Base-by-base conservation (phyloP, 2,888 invertebrate species). In the Shargacucullia verbasci region DNA sequence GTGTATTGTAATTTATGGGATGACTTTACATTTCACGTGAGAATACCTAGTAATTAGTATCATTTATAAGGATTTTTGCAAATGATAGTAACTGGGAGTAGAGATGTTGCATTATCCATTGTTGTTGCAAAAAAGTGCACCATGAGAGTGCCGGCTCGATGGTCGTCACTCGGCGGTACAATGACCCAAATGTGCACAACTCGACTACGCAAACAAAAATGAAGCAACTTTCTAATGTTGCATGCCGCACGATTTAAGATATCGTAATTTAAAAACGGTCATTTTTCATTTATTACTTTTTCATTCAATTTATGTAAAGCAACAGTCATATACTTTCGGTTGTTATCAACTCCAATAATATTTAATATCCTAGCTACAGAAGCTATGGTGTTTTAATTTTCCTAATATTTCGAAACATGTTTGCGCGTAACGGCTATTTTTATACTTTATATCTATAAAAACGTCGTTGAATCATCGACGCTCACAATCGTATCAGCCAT, bases 151-250 rank as follows among this genome's bases (percentile, higher is more conserved):
- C 70, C 77, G 72, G 76, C 72, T 71, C 61, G 75, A 55, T 67
- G 70, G 82, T 81, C 29, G 29, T 29, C 29, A 29, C 29, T 29
- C 64, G 70, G 50, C 73, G 79, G 87, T 84, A 84, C 84, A 80
- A 77, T 88, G 91, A 91, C 92, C 92, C 76, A 86, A 85, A 89
- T 92, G 92, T 89, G 90, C 92, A 91, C 78, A 74, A 76, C 78
- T 76, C 77, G 74, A 75, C 75, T 75, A 78, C 84, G 81, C 83
- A 82, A 83, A 87, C 84, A 83, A 88, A 90, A 90, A 83, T 86
- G 84, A 84, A 83, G 80, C 72, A 72, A 88, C 92, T 92, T 92
- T 92, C 92, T 91, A 91, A 82, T 85, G 83, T 88, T 85, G 88
- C 91, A 89, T 87, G 87, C 82, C 63, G 80, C 82, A 80, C 83